phyloP scores from a whole-genome alignment of 2,797 vertebrate genomes.

The Pterois miles region DNA sequence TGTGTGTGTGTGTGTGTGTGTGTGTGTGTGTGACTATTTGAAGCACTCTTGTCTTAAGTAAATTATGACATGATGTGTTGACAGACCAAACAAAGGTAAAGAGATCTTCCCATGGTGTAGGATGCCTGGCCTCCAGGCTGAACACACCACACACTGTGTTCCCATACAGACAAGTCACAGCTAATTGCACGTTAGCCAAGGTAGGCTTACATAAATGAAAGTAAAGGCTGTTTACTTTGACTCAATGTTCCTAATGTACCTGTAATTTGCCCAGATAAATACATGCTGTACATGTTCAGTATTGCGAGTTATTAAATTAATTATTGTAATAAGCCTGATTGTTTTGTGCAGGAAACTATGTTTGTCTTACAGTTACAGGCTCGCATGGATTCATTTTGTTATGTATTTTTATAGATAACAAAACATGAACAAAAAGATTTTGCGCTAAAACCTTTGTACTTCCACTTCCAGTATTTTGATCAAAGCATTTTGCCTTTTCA shows the following conservation, averaged over 20 bases:
- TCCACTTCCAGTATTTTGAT: too few relatives aligned
- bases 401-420: neutral
- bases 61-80: conserved; percentile 74
- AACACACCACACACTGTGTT: conserved; percentile 39
- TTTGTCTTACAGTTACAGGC: neutral
- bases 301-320: neutral
- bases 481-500: too few relatives aligned
- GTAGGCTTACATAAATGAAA: conserved; percentile 40
- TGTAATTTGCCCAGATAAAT: conserved; percentile 25
- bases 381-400: neutral
- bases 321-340: neutral
- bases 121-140: conserved; percentile 55
- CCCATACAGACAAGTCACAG: conserved; percentile 30
- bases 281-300: conserved; percentile 1
- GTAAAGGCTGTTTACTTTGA: conserved; percentile 34
- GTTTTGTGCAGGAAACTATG: neutral
- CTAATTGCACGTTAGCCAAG: conserved; percentile 51
- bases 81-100: conserved; percentile 69
- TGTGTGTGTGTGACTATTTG: conserved; percentile 26
- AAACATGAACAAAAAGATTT: neutral
- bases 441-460: neutral
- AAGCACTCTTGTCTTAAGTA: conserved; percentile 60
- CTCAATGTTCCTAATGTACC: neutral
- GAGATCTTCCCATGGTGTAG: conserved; percentile 74
- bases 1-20: conserved; percentile 10